A percentile compares a stretch with the other conserved stretches of the same genome.
Evolutionary conservation across 1,140 invertebrate species (phyloP).

Genomic region (Cylas formicarius): DNA sequence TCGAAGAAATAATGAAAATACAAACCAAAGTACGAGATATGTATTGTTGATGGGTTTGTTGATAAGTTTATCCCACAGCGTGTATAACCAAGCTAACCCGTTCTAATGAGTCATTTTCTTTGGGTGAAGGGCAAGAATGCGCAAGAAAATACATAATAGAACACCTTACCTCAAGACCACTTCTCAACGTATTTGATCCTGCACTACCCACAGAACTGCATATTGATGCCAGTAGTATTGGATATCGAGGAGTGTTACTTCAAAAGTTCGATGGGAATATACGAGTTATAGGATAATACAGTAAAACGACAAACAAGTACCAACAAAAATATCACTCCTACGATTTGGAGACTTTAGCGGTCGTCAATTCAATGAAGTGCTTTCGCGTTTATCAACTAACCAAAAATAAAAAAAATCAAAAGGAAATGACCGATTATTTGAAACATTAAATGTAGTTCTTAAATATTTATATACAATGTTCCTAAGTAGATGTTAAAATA

Average conservation of each 20-base stretch:
- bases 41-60: too few relatives aligned
- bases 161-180: conserved; percentile 7
- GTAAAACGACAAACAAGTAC: conserved; percentile 15
- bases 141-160: conserved; percentile 24
- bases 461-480: too few relatives aligned
- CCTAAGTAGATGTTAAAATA: too few relatives aligned
- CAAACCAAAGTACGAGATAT: not conserved
- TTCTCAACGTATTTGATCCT: conserved; percentile 10
- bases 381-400: conserved; percentile 39
- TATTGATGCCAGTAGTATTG: conserved; percentile 33
- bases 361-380: conserved; percentile 30
- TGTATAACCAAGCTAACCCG: conserved; percentile 7
- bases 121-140: conserved; percentile 10
- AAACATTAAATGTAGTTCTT: too few relatives aligned
- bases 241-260: conserved; percentile 35
- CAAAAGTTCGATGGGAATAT: conserved; percentile 24
- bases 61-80: too few relatives aligned
- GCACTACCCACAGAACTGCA: conserved; percentile 30
- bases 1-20: too few relatives aligned
- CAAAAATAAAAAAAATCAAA: too few relatives aligned
- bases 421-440: too few relatives aligned
- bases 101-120: conserved; percentile 7
- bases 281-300: conserved; percentile 21
- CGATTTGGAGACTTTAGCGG: conserved; percentile 17
- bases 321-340: conserved; percentile 21